Percentiles rank a stretch among this genome's conserved stretches.
Evolutionary conservation across 2,113 vertebrate species (phyloP).

Genomic region (Ptilorrhoa leucosticta): DNA sequence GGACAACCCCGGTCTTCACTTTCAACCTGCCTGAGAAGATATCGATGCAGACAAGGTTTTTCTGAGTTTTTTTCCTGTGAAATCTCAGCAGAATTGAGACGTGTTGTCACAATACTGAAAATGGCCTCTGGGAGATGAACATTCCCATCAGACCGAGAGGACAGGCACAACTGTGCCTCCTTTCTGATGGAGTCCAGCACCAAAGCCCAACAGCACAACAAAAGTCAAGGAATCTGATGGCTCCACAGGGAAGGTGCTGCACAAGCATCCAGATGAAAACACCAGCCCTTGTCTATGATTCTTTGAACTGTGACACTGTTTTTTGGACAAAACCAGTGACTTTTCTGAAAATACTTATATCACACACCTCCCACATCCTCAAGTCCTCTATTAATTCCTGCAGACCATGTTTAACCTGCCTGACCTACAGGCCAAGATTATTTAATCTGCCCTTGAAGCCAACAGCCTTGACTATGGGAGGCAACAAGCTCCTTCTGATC

Average conservation of each 20-base stretch:
- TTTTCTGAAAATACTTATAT: not conserved
- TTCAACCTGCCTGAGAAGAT: not conserved
- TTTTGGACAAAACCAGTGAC: not conserved
- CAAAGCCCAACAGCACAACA: not conserved
- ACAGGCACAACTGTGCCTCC: not conserved
- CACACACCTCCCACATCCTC: not conserved
- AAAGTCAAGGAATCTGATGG: not conserved
- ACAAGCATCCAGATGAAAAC: not conserved
- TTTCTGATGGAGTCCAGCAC: not conserved
- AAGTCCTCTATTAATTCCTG: not conserved
- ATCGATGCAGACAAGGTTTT: not conserved
- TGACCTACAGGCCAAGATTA: not conserved
- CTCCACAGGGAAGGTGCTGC: not conserved
- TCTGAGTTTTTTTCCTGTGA: not conserved
- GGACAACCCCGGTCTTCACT: not conserved
- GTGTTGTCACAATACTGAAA: not conserved
- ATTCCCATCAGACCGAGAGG: not conserved
- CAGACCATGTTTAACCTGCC: not conserved
- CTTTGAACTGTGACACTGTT: not conserved
- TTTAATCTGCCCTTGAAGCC: not conserved
- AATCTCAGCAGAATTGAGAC: not conserved
- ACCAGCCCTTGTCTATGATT: not conserved
- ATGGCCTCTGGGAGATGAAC: not conserved
- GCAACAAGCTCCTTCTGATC: not conserved
- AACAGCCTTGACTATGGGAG: not conserved